Evolutionary conservation across 2,797 vertebrate genomes (phyloP).

Genomic region (Sebastes miniatus): DNA sequence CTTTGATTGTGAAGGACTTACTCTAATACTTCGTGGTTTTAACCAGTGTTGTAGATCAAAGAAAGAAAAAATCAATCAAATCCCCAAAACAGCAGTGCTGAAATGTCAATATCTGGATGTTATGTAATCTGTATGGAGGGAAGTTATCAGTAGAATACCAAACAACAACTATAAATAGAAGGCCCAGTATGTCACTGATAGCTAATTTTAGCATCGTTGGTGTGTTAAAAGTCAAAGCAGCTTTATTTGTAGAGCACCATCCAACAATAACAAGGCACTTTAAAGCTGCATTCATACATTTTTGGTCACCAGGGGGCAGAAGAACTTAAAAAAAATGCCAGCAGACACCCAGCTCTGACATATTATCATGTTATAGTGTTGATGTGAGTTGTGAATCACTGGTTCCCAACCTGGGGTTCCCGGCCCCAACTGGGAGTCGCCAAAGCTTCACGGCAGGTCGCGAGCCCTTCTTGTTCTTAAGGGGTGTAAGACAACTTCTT

Average conservation of each 20-base stretch:
- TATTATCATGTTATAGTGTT: neutral
- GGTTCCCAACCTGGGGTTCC: too few species aligned
- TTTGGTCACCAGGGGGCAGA: neutral
- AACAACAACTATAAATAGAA: neutral
- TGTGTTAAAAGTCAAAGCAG: neutral
- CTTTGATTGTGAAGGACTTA: neutral
- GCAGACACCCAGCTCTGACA: neutral
- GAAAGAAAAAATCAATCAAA: neutral
- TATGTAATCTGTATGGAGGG: neutral
- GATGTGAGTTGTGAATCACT: too few species aligned
- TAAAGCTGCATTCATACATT: neutral
- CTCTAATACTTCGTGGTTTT: neutral
- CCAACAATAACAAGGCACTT: neutral
- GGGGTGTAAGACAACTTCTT: too few species aligned
- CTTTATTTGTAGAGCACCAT: neutral
- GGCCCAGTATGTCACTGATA: neutral
- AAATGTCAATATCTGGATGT: neutral
- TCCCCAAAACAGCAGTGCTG: neutral
- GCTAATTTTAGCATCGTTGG: neutral
- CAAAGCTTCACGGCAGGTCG: too few species aligned
- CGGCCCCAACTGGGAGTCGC: too few species aligned
- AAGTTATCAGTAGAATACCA: neutral
- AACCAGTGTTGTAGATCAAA: neutral
- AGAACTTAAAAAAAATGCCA: neutral
- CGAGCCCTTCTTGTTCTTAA: too few species aligned